Evolutionary conservation across 2,797 vertebrate genomes (phyloP).

Genomic region (Gallinago stenura): DNA sequence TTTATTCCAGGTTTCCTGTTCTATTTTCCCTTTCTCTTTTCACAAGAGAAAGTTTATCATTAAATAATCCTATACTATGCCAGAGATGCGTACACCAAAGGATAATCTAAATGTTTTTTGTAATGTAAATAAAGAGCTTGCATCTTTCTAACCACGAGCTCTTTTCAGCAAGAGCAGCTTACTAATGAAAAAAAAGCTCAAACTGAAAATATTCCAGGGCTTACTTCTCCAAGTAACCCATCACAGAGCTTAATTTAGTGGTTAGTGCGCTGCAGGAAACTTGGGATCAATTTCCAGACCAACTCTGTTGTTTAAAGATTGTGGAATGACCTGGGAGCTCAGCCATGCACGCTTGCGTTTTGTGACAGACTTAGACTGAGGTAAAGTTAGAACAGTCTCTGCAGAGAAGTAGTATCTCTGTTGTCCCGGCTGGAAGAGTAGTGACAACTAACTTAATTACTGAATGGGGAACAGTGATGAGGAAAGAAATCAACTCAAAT

Average conservation of each 20-base stretch:
- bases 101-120: neutral
- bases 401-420: neutral
- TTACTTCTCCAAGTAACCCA: slow-evolving; percentile 19
- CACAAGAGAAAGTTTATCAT: neutral
- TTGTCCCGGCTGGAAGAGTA: fast-evolving
- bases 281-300: slow-evolving; percentile 50
- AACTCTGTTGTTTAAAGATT: slow-evolving; percentile 10
- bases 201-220: neutral
- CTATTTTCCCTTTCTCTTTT: slow-evolving; percentile 45
- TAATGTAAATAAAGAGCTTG: neutral
- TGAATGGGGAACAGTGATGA: neutral
- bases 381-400: neutral
- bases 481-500: neutral
- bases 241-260: slow-evolving; percentile 13
- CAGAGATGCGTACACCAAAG: neutral
- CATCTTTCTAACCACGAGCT: neutral
- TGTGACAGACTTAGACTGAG: slow-evolving; percentile 1
- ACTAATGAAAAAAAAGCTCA: neutral
- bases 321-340: slow-evolving; percentile 23
- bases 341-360: neutral
- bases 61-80: neutral
- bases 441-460: neutral
- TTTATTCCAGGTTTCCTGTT: slow-evolving; percentile 68
- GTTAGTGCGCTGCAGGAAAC: slow-evolving; percentile 39
- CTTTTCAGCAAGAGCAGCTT: neutral